Conservation (phyloP, 2,888 invertebrate genomes). For the Drosophila parthenogenetica region DNA sequence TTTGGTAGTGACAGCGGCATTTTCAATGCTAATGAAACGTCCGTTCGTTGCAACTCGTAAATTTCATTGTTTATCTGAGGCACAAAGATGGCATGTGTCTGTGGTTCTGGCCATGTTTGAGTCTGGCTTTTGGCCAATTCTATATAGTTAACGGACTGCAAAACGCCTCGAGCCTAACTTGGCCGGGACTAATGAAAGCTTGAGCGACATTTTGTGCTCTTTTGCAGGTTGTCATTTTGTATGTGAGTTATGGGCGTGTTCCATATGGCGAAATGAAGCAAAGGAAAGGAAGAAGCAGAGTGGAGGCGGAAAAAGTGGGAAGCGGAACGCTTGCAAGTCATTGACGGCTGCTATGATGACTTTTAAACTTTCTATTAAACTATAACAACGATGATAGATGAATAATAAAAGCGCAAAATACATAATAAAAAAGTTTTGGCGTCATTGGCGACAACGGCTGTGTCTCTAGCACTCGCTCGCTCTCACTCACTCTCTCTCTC, state of each 20-base stretch:
- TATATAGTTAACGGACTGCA: constrained; percentile 46
- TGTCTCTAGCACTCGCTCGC: constrained; percentile 1
- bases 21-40: constrained; percentile 75
- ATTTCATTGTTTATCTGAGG: constrained; percentile 74
- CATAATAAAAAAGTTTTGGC: constrained; percentile 77
- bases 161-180: constrained; percentile 31
- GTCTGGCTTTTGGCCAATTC: constrained; percentile 51
- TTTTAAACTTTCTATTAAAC: constrained; percentile 81
- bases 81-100: constrained; percentile 26
- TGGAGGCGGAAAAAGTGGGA: not conserved
- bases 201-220: not conserved
- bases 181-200: constrained; percentile 37
- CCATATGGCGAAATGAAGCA: constrained; percentile 59
- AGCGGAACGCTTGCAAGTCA: constrained; percentile 65
- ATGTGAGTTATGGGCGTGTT: constrained; percentile 50
- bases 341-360: constrained; percentile 69
- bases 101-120: not conserved
- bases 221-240: constrained; percentile 24
- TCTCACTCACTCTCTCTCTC: not conserved
- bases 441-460: constrained; percentile 70
- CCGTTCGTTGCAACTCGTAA: constrained; percentile 60
- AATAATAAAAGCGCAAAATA: constrained; percentile 78
- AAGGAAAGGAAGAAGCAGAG: not conserved
- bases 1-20: constrained; percentile 18
- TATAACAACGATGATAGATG: constrained; percentile 80